phyloP scores from a whole-genome alignment of 2,888 invertebrate species.

The Autographa gamma region DNA sequence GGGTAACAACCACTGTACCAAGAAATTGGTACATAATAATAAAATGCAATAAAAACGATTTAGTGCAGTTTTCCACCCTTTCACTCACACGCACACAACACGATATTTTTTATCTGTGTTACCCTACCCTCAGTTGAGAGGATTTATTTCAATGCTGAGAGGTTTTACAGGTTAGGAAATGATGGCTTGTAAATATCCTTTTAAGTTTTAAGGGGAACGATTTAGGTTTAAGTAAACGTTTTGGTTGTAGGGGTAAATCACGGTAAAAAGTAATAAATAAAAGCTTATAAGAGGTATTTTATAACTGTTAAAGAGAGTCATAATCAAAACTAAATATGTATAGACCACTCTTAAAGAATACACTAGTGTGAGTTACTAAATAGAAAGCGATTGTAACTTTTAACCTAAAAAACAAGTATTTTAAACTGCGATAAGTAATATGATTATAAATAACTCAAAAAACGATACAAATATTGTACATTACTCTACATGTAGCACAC shows the following conservation, averaged over 20 bases:
- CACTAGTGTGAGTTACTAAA: too few species aligned
- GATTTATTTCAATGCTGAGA: slow-evolving; percentile 41
- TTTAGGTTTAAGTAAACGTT: not conserved
- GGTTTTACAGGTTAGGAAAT: slow-evolving; percentile 17
- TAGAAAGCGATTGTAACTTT: too few species aligned
- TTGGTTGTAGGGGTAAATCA: not conserved
- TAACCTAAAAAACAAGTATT: too few species aligned
- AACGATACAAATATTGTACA: not conserved
- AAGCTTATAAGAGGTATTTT: too few species aligned
- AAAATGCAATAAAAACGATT: slow-evolving; percentile 86
- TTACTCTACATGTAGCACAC: not conserved
- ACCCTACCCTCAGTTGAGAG: slow-evolving; percentile 58
- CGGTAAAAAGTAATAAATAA: too few species aligned
- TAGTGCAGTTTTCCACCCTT: slow-evolving; percentile 80
- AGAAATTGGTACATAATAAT: slow-evolving; percentile 62
- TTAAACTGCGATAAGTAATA: too few species aligned
- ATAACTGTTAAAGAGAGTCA: too few species aligned
- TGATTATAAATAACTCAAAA: not conserved
- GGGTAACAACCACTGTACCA: slow-evolving; percentile 2
- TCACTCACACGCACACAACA: slow-evolving; percentile 59
- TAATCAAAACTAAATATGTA: too few species aligned
- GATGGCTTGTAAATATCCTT: not conserved
- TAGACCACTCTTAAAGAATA: too few species aligned
- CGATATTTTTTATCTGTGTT: slow-evolving; percentile 69
- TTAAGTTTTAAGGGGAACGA: not conserved